These are phyloP conservation scores for Whitmania pigra DNA, from an alignment of 1,140 invertebrate genomes.

Conservation along the genomic window DNA sequence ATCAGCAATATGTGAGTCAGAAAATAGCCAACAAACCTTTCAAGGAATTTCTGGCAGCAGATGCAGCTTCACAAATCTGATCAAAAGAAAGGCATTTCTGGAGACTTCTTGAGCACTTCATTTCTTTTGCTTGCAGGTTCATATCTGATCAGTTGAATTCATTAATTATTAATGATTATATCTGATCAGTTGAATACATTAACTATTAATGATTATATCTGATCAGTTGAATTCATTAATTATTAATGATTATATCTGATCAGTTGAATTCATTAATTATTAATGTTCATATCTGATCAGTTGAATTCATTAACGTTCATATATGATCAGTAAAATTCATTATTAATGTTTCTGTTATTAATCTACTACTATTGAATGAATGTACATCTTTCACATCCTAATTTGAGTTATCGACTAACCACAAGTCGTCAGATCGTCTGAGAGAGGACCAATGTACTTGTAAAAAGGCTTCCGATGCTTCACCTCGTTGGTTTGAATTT, in stretches of 20 bases:
- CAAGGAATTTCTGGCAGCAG: conserved; percentile 27
- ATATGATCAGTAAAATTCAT: too few relatives aligned
- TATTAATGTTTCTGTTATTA: too few relatives aligned
- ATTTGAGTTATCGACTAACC: too few relatives aligned
- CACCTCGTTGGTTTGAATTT: conserved; percentile 47
- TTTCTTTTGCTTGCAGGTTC: conserved; percentile 33
- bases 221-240: neutral
- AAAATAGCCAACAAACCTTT: conserved; percentile 33
- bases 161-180: conserved; percentile 11
- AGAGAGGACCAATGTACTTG: conserved; percentile 53
- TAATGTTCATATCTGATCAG: conserved; percentile 15
- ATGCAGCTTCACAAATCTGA: conserved; percentile 39
- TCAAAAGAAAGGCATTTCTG: conserved; percentile 40
- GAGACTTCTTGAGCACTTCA: conserved; percentile 37
- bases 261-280: neutral
- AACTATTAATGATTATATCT: conserved; percentile 7
- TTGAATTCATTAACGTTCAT: neutral
- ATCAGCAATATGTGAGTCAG: conserved; percentile 6
- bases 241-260: conserved; percentile 13
- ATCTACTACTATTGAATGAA: neutral
- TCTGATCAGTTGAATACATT: neutral
- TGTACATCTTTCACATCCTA: too few relatives aligned
- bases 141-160: conserved; percentile 14
- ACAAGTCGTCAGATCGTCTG: conserved; percentile 30
- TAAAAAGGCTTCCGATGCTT: conserved; percentile 56